Evolutionary conservation across 2,113 vertebrate species (phyloP).

Genomic region (Scopus umbretta): DNA sequence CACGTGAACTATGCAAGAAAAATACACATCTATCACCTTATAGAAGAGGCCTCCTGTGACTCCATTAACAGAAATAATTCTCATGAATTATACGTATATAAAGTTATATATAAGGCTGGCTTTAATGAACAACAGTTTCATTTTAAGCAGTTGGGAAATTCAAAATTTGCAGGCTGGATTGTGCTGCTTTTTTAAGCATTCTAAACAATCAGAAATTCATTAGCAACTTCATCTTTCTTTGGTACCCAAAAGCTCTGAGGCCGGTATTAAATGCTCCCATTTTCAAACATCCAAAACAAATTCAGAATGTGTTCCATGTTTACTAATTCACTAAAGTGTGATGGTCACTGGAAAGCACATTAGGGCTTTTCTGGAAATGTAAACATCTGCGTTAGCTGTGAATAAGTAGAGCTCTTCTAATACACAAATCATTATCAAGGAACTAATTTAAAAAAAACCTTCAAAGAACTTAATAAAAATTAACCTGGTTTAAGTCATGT

Average conservation of each 20-base stretch:
- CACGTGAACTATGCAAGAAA: neutral
- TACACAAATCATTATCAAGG: neutral
- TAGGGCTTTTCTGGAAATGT: neutral
- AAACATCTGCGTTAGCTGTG: neutral
- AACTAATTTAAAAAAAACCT: neutral
- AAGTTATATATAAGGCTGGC: too few relatives aligned
- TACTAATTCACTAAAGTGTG: neutral
- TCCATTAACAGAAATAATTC: neutral
- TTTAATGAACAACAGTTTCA: neutral
- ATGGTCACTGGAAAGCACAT: conserved; percentile 19
- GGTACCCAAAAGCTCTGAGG: neutral
- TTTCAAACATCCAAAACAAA: neutral
- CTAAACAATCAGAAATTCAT: neutral
- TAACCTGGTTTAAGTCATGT: neutral
- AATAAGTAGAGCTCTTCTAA: neutral
- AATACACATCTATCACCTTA: neutral
- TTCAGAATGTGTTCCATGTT: conserved; percentile 3
- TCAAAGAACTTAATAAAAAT: conserved; percentile 36
- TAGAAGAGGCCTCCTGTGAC: neutral
- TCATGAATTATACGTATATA: neutral
- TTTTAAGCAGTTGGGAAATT: neutral
- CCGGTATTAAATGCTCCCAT: neutral
- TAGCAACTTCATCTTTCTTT: neutral
- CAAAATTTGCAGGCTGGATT: neutral
- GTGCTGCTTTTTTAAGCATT: neutral